phyloP scores from a whole-genome alignment of 2,113 vertebrate species.

The Penelope pileata region DNA sequence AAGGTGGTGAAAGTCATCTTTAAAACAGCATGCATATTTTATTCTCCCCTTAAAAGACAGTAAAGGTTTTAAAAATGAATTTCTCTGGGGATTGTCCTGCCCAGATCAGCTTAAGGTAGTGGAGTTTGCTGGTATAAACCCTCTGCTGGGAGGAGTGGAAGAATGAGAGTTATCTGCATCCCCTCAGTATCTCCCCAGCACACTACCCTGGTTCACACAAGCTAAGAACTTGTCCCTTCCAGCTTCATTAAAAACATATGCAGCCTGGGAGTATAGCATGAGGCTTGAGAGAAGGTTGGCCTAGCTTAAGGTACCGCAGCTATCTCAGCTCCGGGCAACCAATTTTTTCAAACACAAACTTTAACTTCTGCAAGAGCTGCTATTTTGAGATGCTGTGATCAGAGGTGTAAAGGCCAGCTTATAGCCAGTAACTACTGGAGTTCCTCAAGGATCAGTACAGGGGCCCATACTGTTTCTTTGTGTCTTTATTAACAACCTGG shows the following conservation, averaged over 20 bases:
- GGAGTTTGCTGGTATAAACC: neutral
- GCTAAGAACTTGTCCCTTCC: neutral
- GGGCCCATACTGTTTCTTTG: neutral
- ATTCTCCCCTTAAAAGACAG: neutral
- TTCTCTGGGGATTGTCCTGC: neutral
- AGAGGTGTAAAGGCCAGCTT: neutral
- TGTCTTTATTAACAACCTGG: neutral
- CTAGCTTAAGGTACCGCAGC: neutral
- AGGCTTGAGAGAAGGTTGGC: neutral
- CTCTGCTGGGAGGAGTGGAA: neutral
- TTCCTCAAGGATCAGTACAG: neutral
- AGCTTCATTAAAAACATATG: neutral
- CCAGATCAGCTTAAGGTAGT: neutral
- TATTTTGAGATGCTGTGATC: neutral
- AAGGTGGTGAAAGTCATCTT: slow-evolving; percentile 7
- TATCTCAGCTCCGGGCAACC: neutral
- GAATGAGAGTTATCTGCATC: neutral
- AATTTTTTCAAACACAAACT: neutral
- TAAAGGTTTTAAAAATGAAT: neutral
- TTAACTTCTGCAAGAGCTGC: neutral
- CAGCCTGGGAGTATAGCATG: neutral
- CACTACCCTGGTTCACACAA: neutral
- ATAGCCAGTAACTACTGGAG: neutral
- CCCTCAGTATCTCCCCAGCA: neutral
- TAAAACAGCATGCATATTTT: neutral